These are phyloP conservation scores for Sitodiplosis mosellana DNA, from an alignment of 1,140 invertebrate species.

Conservation along the genomic window DNA sequence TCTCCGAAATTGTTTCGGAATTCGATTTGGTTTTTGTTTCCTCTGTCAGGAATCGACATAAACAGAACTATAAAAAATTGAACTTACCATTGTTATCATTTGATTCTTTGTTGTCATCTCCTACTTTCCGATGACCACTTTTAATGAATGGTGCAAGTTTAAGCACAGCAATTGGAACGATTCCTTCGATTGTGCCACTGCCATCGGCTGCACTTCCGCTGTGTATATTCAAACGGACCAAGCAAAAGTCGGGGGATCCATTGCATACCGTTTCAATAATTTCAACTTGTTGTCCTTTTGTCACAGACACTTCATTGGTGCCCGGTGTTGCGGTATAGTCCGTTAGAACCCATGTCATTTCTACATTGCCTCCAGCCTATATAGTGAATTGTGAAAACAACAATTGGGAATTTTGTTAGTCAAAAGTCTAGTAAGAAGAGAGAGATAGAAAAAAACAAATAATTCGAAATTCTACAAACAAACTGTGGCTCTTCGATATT, in stretches of 20 bases:
- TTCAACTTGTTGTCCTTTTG: slow-evolving; percentile 81
- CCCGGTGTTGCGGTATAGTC: slow-evolving; percentile 53
- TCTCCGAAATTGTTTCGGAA: too few species aligned
- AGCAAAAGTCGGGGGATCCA: slow-evolving; percentile 38
- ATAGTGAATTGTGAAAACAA: background rate
- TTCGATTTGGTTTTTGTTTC: too few species aligned
- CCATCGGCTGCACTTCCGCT: slow-evolving; percentile 30
- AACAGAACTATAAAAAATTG: background rate
- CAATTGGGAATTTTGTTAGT: too few species aligned
- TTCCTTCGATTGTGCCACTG: slow-evolving; percentile 48
- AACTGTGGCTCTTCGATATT: too few species aligned
- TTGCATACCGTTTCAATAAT: slow-evolving; percentile 50
- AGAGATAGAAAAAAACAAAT: too few species aligned
- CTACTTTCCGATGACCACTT: slow-evolving; percentile 4
- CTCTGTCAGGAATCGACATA: too few species aligned
- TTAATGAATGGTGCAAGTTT: slow-evolving; percentile 50
- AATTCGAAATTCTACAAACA: too few species aligned
- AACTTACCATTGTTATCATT: background rate
- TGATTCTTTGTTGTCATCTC: slow-evolving; percentile 3
- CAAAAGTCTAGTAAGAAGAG: too few species aligned
- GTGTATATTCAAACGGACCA: slow-evolving; percentile 33
- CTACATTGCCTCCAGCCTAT: slow-evolving; percentile 34
- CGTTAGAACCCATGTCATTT: slow-evolving; percentile 74
- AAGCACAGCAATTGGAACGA: slow-evolving; percentile 63
- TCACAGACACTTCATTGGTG: slow-evolving; percentile 54